These are phyloP conservation scores for Drosophila ananassae DNA, from an alignment of 1,140 invertebrate genomes.

Conservation along the genomic window DNA sequence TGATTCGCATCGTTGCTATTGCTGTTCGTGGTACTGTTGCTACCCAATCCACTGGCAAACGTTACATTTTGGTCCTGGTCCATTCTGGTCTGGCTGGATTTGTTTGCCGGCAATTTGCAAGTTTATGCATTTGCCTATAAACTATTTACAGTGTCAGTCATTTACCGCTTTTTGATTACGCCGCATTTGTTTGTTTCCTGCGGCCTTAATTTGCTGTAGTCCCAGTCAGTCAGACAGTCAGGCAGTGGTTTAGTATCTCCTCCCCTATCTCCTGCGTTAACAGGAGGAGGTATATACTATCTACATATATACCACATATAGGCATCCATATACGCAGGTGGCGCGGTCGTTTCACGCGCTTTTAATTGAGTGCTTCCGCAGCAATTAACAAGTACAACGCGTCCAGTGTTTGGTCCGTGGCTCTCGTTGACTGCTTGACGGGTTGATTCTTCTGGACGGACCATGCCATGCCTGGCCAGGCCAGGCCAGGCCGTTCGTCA, in stretches of 20 bases:
- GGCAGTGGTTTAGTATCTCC: slow-evolving; percentile 9
- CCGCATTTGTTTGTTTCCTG: slow-evolving; percentile 81
- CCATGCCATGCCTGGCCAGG: background rate
- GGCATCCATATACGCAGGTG: slow-evolving; percentile 49
- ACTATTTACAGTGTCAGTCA: slow-evolving; percentile 77
- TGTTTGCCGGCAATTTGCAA: slow-evolving; percentile 61
- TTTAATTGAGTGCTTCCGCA: slow-evolving; percentile 83
- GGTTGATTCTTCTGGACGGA: slow-evolving; percentile 15
- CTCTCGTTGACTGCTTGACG: slow-evolving; percentile 40
- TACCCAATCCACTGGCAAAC: background rate
- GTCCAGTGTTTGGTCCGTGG: slow-evolving; percentile 52
- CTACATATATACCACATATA: background rate
- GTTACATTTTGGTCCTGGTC: slow-evolving; percentile 12
- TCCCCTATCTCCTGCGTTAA: background rate
- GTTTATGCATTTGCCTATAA: slow-evolving; percentile 69
- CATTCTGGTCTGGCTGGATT: slow-evolving; percentile 9
- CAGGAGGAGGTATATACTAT: background rate
- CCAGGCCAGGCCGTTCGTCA: slow-evolving; percentile 23
- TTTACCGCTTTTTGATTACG: slow-evolving; percentile 81
- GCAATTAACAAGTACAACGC: slow-evolving; percentile 81
- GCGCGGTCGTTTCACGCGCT: slow-evolving; percentile 78
- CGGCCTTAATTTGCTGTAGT: slow-evolving; percentile 71
- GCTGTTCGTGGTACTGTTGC: too few relatives aligned
- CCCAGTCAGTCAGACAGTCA: slow-evolving; percentile 24
- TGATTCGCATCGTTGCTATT: background rate